Base-by-base conservation (phyloP, 1,140 invertebrate genomes). In the Calephelis virginiensis region DNA sequence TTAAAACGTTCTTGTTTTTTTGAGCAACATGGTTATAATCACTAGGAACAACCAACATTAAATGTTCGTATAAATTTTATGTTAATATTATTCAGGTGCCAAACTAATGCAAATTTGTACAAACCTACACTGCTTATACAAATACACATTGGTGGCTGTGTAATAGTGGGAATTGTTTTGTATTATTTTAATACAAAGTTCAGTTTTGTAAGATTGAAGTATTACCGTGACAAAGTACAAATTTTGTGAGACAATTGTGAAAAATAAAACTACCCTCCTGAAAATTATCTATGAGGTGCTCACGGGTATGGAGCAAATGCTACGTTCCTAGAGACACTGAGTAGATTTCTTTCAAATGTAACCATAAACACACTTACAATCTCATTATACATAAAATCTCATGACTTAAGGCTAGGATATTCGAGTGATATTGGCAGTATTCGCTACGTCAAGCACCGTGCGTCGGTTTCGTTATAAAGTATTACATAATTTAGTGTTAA, bases 91-190 rank as follows among this genome's bases (percentile, higher is more conserved):
- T 59, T 59, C 56, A 59, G 56, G 56, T 59, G 56, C 56, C 56
- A 59, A 59, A 59, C 56, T 59, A 38, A 59, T 59, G 56, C 56
- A 59, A 59, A 59, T 37, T 47, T 70, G 68, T 73, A 73, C 69
- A 70, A 70, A 73, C 65, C 17, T 68, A 60, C 13, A 49, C 65
- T 45, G 40, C 28, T 67, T 65, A 61, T 67, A 56, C 43, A 48
- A 63, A 63, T 68, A 68, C 45, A 61, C 60, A 13, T 40, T 66
- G 64, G 28, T 38, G 72, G 72, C 74, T 74, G 73, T 76, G 74
- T 74, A 64, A 72, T 17, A 38, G 56, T 59, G 56, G 56, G 37
- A 28, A 59, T 38, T 40, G 12, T 59, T n/a, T 59, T 37, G 53
- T 38, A 59, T 59, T 59, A 59, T 37, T 37, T 59, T 38, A 59